These are phyloP conservation scores for Avahi laniger DNA, from an alignment of 2,797 vertebrate genomes.

Conservation along the genomic window DNA sequence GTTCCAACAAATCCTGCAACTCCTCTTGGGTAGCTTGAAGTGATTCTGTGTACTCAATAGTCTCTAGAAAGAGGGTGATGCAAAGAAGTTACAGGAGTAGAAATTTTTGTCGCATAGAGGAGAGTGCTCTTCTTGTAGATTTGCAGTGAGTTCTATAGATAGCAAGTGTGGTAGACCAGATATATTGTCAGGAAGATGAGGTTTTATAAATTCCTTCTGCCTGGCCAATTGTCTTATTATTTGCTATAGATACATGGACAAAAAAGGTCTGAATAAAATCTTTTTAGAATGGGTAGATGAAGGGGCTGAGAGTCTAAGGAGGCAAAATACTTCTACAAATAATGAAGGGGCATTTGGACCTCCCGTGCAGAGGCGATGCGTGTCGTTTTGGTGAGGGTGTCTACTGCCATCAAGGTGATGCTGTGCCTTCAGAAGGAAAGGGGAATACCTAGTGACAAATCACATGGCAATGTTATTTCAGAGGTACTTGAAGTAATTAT, in stretches of 20 bases:
- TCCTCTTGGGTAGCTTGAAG: background rate
- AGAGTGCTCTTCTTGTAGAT: background rate
- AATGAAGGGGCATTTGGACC: background rate
- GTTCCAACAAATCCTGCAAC: background rate
- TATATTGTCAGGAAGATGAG: background rate
- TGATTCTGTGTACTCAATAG: background rate
- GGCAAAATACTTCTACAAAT: background rate
- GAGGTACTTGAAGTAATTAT: background rate
- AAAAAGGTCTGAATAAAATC: background rate
- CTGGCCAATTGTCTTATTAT: background rate
- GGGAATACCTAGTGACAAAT: background rate
- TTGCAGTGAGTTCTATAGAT: background rate
- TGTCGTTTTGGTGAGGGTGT: background rate
- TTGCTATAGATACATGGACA: background rate
- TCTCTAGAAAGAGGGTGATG: background rate
- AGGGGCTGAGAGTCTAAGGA: background rate
- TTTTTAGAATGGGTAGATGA: background rate
- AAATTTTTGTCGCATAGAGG: background rate
- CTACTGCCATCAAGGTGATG: background rate
- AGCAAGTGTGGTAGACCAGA: conserved; percentile 5
- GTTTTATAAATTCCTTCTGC: background rate
- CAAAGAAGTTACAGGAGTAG: background rate
- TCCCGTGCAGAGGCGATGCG: background rate
- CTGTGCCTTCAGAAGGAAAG: background rate
- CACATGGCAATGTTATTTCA: background rate